A percentile compares a stretch with the other conserved stretches of the same genome.
Evolutionary conservation across 2,113 vertebrate genomes (phyloP).

Genomic region (Malurus elegans): DNA sequence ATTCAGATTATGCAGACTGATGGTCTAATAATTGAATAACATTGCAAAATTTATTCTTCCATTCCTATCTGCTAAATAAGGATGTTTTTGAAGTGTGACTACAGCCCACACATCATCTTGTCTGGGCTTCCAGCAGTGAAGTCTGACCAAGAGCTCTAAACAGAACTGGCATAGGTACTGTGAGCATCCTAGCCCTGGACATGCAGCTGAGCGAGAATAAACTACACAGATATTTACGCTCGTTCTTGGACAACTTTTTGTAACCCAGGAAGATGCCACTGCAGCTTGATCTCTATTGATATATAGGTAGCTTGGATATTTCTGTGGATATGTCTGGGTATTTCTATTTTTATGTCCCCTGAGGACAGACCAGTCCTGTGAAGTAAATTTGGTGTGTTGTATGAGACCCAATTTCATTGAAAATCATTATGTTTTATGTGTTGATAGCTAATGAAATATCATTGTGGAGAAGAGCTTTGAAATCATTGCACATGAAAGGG

Average conservation of each 20-base stretch:
- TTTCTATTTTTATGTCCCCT: not conserved
- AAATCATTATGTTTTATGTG: not conserved
- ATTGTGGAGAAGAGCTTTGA: not conserved
- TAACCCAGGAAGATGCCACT: not conserved
- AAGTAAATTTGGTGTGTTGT: not conserved
- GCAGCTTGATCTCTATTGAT: not conserved
- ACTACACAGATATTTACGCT: not conserved
- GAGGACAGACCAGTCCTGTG: not conserved
- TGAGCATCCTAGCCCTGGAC: not conserved
- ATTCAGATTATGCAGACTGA: not conserved
- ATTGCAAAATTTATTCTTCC: not conserved
- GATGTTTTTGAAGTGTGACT: not conserved
- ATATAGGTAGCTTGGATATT: not conserved
- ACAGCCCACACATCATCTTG: not conserved
- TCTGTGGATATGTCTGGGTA: not conserved
- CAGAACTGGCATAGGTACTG: not conserved
- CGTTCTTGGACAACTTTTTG: not conserved
- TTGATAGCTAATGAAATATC: not conserved
- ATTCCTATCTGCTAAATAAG: slow-evolving; percentile 7
- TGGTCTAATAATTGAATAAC: not conserved
- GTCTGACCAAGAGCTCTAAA: not conserved
- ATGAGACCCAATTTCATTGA: not conserved
- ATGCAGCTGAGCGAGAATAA: not conserved
- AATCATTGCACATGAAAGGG: not conserved
- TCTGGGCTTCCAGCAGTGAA: not conserved